Percentiles rank a stretch among this genome's conserved stretches.
phyloP scores from a whole-genome alignment of 2,113 vertebrate genomes.

The Balaeniceps rex region DNA sequence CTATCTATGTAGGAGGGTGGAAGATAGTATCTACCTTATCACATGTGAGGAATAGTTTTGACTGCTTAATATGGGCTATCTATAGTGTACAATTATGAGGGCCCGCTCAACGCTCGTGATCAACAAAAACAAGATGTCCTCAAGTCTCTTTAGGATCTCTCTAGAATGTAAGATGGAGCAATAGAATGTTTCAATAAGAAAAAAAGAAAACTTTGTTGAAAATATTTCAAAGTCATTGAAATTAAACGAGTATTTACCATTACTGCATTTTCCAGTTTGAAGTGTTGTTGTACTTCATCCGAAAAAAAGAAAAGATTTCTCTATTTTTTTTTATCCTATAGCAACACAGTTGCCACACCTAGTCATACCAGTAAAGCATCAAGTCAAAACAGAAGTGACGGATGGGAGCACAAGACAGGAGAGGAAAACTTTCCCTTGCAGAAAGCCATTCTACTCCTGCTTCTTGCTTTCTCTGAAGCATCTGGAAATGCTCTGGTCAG shows the following conservation, averaged over 20 bases:
- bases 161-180: background rate
- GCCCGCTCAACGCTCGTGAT: background rate
- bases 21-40: background rate
- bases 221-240: background rate
- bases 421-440: background rate
- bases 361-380: background rate
- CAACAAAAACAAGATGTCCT: constrained; percentile 28
- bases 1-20: background rate
- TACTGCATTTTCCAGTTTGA: background rate
- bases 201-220: background rate
- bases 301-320: background rate
- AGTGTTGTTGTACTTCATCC: background rate
- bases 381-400: background rate
- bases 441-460: background rate
- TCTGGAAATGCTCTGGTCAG: constrained; percentile 11
- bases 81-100: background rate
- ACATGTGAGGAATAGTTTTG: background rate
- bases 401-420: background rate
- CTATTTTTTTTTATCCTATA: background rate
- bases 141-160: background rate
- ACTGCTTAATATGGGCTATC: background rate
- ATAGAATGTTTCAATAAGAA: background rate
- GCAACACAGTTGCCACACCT: background rate
- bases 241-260: background rate
- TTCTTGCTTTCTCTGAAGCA: background rate